Percentiles rank a stretch among this genome's conserved stretches.
Evolutionary conservation across 2,888 invertebrate species (phyloP).

Genomic region (Ecliptopera silaceata): DNA sequence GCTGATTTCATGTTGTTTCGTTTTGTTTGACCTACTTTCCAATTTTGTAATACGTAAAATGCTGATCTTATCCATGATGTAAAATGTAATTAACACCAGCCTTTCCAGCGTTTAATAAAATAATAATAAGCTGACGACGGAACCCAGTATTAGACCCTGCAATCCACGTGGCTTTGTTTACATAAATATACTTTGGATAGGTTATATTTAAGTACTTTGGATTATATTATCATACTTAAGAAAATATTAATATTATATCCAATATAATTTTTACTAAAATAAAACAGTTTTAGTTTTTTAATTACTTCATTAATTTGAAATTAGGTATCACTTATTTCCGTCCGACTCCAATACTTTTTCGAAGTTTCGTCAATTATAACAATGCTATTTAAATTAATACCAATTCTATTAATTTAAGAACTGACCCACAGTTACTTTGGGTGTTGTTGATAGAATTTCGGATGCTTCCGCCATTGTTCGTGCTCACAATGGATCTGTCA

Average conservation of each 20-base stretch:
- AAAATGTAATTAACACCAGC: background rate
- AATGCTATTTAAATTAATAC: background rate
- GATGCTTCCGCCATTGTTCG: constrained; percentile 61
- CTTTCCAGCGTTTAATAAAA: background rate
- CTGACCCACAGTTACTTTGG: background rate
- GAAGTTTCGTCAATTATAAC: background rate
- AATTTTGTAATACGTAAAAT: background rate
- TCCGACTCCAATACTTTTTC: no score
- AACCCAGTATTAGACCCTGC: background rate
- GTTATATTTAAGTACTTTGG: constrained; percentile 5
- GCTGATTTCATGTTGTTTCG: background rate
- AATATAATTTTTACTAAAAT: no score
- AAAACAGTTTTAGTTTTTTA: no score
- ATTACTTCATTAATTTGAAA: no score
- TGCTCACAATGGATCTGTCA: constrained; percentile 74
- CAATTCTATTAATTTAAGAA: background rate
- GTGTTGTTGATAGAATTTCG: constrained; percentile 49
- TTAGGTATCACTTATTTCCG: no score
- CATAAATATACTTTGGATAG: background rate
- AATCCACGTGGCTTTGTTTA: constrained; percentile 26
- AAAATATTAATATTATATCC: no score
- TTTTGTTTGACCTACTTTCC: background rate
- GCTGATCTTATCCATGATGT: background rate
- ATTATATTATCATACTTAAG: no score
- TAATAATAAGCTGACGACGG: background rate